These are phyloP conservation scores for Luidia sarsii DNA, from an alignment of 53 echinoderm and acorn worm species.

Conservation along the genomic window DNA sequence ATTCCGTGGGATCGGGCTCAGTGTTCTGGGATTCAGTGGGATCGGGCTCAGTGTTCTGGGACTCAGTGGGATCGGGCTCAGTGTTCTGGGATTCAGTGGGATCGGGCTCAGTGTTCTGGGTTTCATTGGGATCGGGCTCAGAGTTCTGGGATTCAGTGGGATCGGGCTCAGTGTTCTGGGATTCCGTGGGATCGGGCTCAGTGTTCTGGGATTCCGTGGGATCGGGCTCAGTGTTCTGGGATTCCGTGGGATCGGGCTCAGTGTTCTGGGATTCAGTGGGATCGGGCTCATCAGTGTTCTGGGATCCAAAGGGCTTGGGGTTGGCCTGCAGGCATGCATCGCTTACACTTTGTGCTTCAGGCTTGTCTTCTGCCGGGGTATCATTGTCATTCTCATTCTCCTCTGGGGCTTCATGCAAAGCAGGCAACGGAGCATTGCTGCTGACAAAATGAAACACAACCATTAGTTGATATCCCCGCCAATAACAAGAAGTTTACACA, in stretches of 20 bases:
- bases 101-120: not conserved
- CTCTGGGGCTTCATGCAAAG: too few species aligned
- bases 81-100: not conserved
- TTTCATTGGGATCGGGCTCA: too few species aligned
- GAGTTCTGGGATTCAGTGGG: not conserved
- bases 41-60: not conserved
- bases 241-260: not conserved
- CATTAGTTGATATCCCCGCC: too few species aligned
- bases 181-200: too few species aligned
- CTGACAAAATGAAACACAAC: too few species aligned
- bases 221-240: not conserved
- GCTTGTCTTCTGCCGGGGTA: not conserved
- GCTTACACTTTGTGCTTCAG: constrained; percentile 51
- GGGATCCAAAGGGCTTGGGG: not conserved
- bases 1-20: not conserved
- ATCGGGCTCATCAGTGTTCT: not conserved
- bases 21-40: constrained; percentile 22
- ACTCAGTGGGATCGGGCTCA: too few species aligned
- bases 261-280: not conserved
- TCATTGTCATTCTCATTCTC: too few species aligned
- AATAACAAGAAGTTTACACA: too few species aligned
- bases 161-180: not conserved
- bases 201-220: not conserved
- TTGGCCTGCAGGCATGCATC: constrained; percentile 20
- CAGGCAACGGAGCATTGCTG: too few species aligned